These are phyloP conservation scores for Psilopogon haemacephalus DNA, from an alignment of 2,113 vertebrate genomes.

Conservation along the genomic window DNA sequence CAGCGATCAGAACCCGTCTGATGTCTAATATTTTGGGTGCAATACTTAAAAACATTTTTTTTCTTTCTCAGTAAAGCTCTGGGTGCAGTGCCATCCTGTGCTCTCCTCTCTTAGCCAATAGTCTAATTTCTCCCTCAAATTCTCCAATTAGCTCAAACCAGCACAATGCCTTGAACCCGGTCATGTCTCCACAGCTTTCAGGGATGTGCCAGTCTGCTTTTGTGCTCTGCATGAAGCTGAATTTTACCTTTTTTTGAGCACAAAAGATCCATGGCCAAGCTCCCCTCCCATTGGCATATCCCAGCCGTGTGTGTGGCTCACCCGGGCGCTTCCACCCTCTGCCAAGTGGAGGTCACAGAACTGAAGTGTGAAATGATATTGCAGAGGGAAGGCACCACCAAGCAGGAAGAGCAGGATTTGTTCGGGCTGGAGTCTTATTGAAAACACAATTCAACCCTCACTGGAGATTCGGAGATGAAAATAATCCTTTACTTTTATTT, in stretches of 20 bases:
- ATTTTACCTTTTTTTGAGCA: not conserved
- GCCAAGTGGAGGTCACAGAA: not conserved
- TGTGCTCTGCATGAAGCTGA: not conserved
- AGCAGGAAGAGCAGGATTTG: not conserved
- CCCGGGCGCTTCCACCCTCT: not conserved
- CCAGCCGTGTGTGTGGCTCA: not conserved
- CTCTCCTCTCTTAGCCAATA: no score
- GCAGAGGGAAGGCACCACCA: not conserved
- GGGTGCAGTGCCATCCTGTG: no score
- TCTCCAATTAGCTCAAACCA: no score
- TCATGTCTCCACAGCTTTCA: not conserved
- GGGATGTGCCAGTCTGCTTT: not conserved
- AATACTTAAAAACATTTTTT: no score
- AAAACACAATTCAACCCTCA: constrained; percentile 12
- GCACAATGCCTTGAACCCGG: not conserved
- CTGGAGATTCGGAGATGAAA: constrained; percentile 34
- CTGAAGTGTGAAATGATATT: not conserved
- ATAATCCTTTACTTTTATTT: constrained; percentile 40
- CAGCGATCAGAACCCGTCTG: no score
- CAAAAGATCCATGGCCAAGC: not conserved
- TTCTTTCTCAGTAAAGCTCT: no score
- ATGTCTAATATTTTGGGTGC: no score
- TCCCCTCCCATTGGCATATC: not conserved
- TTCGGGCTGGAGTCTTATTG: not conserved
- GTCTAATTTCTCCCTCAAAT: no score